Evolutionary conservation across 2,113 vertebrate species (phyloP), one percentile per base, ranked within the genome.

Genomic region (Alectura lathami): DNA sequence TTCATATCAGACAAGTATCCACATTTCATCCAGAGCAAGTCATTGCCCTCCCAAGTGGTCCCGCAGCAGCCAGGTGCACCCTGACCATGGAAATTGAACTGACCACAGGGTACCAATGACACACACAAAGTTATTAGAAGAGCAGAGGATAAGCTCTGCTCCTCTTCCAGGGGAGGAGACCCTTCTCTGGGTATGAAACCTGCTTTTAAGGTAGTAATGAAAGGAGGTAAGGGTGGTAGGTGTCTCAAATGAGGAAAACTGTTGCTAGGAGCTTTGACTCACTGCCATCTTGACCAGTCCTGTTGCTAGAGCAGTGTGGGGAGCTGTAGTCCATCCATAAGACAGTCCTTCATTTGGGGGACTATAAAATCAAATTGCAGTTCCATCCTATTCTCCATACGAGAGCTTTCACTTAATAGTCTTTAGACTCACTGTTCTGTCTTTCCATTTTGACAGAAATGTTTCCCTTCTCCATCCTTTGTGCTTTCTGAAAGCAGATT

Each of bases 61-160:
- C n/a, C 8, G 3, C 59, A 79, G n/a, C 54, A 82, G 27, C 22
- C 70, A 79, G 94, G 70, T 63, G 34, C 18, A 2, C 45, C 45
- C 21, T 0, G 0, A 14, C 9, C 36, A 12, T 2, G 4, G 26
- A 64, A 84, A 50, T 0, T 57, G 57, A 84, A 20, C 53, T 57
- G 24, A 23, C 47, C 9, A 9, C 50, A 57, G 24, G 17, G 12
- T 54, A 26, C 21, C 7, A 2, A 42, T 29, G 36, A 30, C 36
- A 6, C 4, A 1, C 3, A 1, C 6, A 34, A 75, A 40, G 26
- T 34, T 22, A 7, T 10, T n/a, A 66, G 15, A 81, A 76, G 42
- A 56, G 29, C 1, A 14, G 29, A 77, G 14, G 12, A 86, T 42
- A 63, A 67, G n/a, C 5, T 34, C 43, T 67, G 26, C 8, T 13